Conservation (phyloP, 2,888 invertebrate species). For the Meta bourneti region DNA sequence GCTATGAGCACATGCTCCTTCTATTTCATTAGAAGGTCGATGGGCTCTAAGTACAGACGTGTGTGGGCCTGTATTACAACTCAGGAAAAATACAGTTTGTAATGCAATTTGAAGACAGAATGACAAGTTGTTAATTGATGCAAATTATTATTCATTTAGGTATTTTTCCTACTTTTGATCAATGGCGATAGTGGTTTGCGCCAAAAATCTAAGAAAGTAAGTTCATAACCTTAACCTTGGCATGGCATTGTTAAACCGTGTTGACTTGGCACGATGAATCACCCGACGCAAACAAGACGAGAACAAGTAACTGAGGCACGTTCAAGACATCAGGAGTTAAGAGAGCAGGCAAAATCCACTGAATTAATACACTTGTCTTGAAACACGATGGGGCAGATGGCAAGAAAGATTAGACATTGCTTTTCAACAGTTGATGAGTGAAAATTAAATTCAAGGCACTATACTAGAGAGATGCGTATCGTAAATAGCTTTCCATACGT, state of each 20-base stretch:
- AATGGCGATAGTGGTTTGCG: neutral
- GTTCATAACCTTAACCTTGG: slow-evolving; percentile 17
- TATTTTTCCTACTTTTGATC: too few relatives aligned
- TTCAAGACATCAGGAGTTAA: slow-evolving; percentile 2
- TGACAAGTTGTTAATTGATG: too few relatives aligned
- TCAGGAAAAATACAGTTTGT: too few relatives aligned
- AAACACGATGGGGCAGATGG: slow-evolving; percentile 37
- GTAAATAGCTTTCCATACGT: slow-evolving; percentile 28
- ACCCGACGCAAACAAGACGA: slow-evolving; percentile 26
- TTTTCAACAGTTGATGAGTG: slow-evolving; percentile 30
- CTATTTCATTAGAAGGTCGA: too few relatives aligned
- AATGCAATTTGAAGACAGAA: too few relatives aligned
- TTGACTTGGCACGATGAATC: slow-evolving; percentile 10
- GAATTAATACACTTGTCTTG: slow-evolving; percentile 53
- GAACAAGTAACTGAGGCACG: slow-evolving; percentile 32
- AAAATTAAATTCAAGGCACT: slow-evolving; percentile 52
- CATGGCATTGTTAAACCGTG: slow-evolving; percentile 2
- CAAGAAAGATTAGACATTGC: slow-evolving; percentile 23
- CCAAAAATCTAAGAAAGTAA: neutral
- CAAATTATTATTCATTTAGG: too few relatives aligned
- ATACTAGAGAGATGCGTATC: slow-evolving; percentile 32
- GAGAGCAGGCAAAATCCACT: neutral
- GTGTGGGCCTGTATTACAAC: too few relatives aligned
- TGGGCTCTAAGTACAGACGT: too few relatives aligned
- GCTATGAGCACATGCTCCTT: too few relatives aligned